These are phyloP conservation scores for Oceanodroma leucorhoa DNA, from an alignment of 2,797 vertebrate genomes.

Conservation along the genomic window DNA sequence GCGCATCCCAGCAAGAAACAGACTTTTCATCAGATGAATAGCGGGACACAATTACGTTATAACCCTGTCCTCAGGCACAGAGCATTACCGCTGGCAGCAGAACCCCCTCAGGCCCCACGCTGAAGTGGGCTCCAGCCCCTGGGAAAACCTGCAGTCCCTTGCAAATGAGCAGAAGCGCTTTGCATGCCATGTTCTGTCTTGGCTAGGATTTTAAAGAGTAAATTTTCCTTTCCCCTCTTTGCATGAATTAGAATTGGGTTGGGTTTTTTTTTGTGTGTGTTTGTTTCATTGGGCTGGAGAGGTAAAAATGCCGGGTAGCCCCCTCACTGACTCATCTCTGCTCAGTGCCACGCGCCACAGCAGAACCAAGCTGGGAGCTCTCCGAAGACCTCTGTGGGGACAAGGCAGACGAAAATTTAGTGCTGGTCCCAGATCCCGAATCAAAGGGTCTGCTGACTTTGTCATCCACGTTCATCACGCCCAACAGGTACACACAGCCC, in stretches of 20 bases:
- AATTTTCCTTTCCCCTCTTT: not conserved
- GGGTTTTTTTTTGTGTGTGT: not conserved
- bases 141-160: not conserved
- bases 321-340: not conserved
- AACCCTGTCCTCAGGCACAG: not conserved
- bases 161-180: not conserved
- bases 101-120: not conserved
- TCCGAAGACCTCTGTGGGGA: rapidly evolving
- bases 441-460: not conserved
- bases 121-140: not conserved
- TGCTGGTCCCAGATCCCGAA: not conserved
- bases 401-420: not conserved
- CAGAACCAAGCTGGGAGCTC: not conserved
- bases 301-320: not conserved
- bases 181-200: not conserved
- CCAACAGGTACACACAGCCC: not conserved
- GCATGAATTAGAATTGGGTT: not conserved
- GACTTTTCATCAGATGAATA: not conserved
- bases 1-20: not conserved
- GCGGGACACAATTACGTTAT: not conserved
- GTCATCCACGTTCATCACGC: rapidly evolving
- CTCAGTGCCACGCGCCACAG: not conserved
- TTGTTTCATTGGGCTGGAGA: not conserved
- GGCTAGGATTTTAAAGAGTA: not conserved
- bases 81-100: not conserved